Base-by-base conservation (phyloP, 2,888 invertebrate species). In the Lochmaea crataegi region DNA sequence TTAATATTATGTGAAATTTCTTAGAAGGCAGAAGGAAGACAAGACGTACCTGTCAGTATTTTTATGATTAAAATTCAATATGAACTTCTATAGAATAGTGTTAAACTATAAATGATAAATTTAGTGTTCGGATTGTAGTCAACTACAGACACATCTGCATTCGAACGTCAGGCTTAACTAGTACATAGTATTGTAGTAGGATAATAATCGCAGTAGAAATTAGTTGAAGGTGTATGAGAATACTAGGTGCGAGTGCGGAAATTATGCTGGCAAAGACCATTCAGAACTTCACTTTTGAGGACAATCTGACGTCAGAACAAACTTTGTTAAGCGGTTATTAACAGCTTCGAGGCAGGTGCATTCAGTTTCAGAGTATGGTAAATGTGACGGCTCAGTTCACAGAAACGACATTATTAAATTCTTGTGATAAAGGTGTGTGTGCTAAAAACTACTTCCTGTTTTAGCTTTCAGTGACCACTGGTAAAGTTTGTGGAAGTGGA, bases 271-370 rank as follows among this genome's bases (percentile, higher is more conserved):
- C 7, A n/a, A 32, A 11, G 26, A 58, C 32, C n/a, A 58, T 32
- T n/a, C 14, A 58, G 11, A 38, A 38, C 60, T 22, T 2, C 22
- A 22, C 22, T 38, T 22, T 22, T 51, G 61, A 32, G 53, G 69
- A 42, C 69, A 51, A 42, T 11, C 38, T 56, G 63, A 42, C 41
- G 18, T 42, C 51, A 51, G 53, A 53, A 38, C 69, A 69, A 69
- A 63, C 61, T 63, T 63, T 63, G 63, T 69, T 63, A 51, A 68
- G 16, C 60, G 68, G 45, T 61, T 68, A 68, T 61, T 68, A 69
- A 69, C 51, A 56, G 69, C 63, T 53, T 26, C 56, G 10, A 18
- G 42, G 63, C 18, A 53, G 63, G 41, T 69, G 69, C 56, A 63
- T 61, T 38, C 51, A 32, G 63, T 63, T 61, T 63, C 11, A 12